These are phyloP conservation scores for Drosophila nr. fundita DNA, from an alignment of 2,888 invertebrate species.

Conservation along the genomic window DNA sequence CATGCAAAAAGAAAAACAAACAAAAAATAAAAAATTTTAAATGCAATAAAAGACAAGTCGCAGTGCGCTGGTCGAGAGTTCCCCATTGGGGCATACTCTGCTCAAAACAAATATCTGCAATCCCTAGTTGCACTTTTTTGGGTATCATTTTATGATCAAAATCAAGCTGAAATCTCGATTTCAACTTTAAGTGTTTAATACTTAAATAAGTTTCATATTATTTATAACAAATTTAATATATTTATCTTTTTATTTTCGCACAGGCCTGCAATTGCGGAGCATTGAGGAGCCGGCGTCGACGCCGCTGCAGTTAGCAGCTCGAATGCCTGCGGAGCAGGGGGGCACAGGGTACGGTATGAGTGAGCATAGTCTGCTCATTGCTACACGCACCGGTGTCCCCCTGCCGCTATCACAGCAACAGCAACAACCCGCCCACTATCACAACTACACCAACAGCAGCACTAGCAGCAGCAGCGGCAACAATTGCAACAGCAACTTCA, in stretches of 20 bases:
- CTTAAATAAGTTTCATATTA: too few relatives aligned
- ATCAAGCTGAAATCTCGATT: neutral
- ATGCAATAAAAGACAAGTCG: slow-evolving; percentile 12
- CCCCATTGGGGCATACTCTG: neutral
- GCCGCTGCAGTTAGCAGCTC: slow-evolving; percentile 80
- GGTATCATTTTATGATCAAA: neutral
- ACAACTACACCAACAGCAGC: slow-evolving; percentile 51
- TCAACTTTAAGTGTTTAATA: neutral
- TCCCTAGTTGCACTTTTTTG: neutral
- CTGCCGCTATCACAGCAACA: slow-evolving; percentile 82
- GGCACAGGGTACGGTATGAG: slow-evolving; percentile 87
- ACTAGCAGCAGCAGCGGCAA: slow-evolving; percentile 28
- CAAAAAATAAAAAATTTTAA: neutral
- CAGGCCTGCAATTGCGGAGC: slow-evolving; percentile 94
- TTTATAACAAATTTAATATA: neutral
- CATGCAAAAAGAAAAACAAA: slow-evolving; percentile 4
- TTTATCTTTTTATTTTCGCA: slow-evolving; percentile 52
- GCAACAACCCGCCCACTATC: slow-evolving; percentile 70
- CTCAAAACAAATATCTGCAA: neutral
- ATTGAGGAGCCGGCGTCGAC: slow-evolving; percentile 91
- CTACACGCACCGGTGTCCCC: slow-evolving; percentile 85
- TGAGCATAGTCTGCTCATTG: slow-evolving; percentile 86
- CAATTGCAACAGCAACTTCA: slow-evolving; percentile 19
- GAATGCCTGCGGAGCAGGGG: slow-evolving; percentile 88
- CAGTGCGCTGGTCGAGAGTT: neutral